phyloP scores from a whole-genome alignment of 2,888 invertebrate species.

The Folsomia manolachei region DNA sequence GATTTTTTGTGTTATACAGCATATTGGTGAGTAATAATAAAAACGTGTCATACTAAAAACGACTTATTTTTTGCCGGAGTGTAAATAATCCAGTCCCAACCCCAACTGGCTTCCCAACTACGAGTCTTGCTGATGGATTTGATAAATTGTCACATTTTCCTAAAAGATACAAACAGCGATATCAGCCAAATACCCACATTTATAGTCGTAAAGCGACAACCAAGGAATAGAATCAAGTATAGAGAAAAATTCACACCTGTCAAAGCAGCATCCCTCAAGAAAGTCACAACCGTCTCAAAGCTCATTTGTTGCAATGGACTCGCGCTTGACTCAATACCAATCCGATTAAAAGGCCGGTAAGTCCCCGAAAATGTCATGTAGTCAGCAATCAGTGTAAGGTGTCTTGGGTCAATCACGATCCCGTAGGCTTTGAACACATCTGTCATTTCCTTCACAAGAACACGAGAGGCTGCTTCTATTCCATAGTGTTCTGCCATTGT shows the following conservation, averaged over 20 bases:
- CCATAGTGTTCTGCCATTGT: slow-evolving; percentile 86
- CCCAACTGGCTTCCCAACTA: slow-evolving; percentile 77
- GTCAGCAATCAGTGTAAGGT: slow-evolving; percentile 88
- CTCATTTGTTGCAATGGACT: slow-evolving; percentile 98
- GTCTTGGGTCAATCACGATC: slow-evolving; percentile 89
- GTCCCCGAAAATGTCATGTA: slow-evolving; percentile 95
- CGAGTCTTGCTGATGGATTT: slow-evolving; percentile 82
- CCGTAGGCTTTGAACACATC: slow-evolving; percentile 97
- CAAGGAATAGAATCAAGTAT: neutral
- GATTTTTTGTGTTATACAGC: no score
- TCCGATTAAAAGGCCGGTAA: slow-evolving; percentile 84
- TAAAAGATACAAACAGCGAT: slow-evolving; percentile 50
- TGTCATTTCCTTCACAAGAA: slow-evolving; percentile 89
- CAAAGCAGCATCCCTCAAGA: slow-evolving; percentile 74
- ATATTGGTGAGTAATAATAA: no score
- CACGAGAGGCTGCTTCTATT: slow-evolving; percentile 89
- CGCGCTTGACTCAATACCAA: slow-evolving; percentile 82
- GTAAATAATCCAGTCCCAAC: slow-evolving; percentile 79
- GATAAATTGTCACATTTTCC: slow-evolving; percentile 71
- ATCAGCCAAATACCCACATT: neutral
- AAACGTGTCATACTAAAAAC: slow-evolving; percentile 11
- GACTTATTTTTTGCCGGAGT: slow-evolving; percentile 48
- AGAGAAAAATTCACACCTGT: slow-evolving; percentile 56
- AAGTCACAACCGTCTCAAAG: slow-evolving; percentile 87
- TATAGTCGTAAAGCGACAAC: no score